These are phyloP conservation scores for Lampris incognitus DNA, from an alignment of 2,113 vertebrate species.

Conservation along the genomic window DNA sequence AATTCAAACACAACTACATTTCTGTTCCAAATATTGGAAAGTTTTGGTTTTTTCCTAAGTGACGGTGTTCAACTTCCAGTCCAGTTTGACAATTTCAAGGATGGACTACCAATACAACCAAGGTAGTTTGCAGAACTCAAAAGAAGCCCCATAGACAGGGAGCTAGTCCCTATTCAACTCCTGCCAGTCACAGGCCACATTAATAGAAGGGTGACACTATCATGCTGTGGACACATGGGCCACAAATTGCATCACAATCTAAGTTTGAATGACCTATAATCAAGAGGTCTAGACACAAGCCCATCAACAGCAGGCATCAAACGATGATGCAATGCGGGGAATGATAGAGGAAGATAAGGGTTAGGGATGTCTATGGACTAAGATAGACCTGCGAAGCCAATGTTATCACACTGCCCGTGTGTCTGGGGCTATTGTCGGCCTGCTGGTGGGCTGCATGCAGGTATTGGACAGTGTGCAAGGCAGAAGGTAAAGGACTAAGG, in stretches of 20 bases:
- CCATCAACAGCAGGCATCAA: slow-evolving; percentile 54
- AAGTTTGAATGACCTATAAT: slow-evolving; percentile 48
- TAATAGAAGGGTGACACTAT: slow-evolving; percentile 35
- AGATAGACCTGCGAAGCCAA: not conserved
- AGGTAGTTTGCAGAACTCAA: not conserved
- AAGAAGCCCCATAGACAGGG: slow-evolving; percentile 26
- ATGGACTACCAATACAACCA: slow-evolving; percentile 29
- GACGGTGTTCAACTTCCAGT: no score
- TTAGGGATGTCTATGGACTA: slow-evolving; percentile 14
- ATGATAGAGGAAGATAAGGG: slow-evolving; percentile 30
- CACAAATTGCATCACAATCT: slow-evolving; percentile 58
- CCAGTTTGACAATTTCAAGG: not conserved
- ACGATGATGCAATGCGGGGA: not conserved
- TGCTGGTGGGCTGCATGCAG: slow-evolving; percentile 17
- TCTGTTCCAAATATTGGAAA: no score
- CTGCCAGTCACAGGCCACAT: slow-evolving; percentile 4
- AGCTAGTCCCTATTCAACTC: slow-evolving; percentile 46
- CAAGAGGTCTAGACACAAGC: slow-evolving; percentile 47
- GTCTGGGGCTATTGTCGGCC: slow-evolving; percentile 38
- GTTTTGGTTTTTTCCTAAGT: no score
- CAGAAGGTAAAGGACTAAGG: slow-evolving; percentile 44
- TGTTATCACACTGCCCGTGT: slow-evolving; percentile 26
- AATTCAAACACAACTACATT: no score
- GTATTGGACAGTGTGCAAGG: slow-evolving; percentile 43
- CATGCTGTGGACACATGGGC: slow-evolving; percentile 27